Percentiles rank a stretch among this genome's conserved stretches.
phyloP scores from a whole-genome alignment of 2,888 invertebrate species.

The Orthonychiurus folsomi region DNA sequence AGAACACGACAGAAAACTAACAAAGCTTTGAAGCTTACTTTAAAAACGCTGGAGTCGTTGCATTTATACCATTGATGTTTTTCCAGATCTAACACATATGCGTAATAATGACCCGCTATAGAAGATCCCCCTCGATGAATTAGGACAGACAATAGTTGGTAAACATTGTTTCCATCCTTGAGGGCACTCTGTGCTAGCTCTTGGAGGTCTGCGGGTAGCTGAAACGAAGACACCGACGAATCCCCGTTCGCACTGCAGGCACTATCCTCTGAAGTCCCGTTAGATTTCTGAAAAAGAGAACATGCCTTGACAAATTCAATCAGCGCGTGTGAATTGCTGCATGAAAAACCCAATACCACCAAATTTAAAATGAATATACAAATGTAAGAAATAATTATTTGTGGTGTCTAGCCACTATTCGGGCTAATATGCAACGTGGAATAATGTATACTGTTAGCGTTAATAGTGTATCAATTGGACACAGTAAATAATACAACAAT shows the following conservation, averaged over 20 bases:
- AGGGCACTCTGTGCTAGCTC: neutral
- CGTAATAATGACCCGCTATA: slow-evolving; percentile 77
- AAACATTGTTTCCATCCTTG: slow-evolving; percentile 59
- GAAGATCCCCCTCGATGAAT: slow-evolving; percentile 83
- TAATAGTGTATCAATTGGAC: too few relatives aligned
- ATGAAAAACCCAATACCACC: too few relatives aligned
- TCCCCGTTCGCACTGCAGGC: neutral
- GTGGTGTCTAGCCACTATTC: too few relatives aligned
- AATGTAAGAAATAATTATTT: too few relatives aligned
- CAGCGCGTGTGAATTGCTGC: too few relatives aligned
- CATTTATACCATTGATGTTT: slow-evolving; percentile 75
- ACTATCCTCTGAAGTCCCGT: neutral
- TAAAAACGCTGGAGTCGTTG: slow-evolving; percentile 72
- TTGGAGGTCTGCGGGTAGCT: neutral
- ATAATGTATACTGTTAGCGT: too few relatives aligned
- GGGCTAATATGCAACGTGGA: too few relatives aligned
- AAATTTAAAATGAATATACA: too few relatives aligned
- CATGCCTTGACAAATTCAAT: slow-evolving; percentile 36
- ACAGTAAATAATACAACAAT: too few relatives aligned
- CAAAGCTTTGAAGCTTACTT: too few relatives aligned
- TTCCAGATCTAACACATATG: slow-evolving; percentile 73
- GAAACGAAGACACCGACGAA: neutral
- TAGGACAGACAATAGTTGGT: slow-evolving; percentile 84
- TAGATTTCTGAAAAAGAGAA: slow-evolving; percentile 3
- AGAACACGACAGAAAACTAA: too few relatives aligned